These are phyloP conservation scores for Eumerus sabulonum DNA, from an alignment of 2,888 invertebrate species.

Conservation along the genomic window DNA sequence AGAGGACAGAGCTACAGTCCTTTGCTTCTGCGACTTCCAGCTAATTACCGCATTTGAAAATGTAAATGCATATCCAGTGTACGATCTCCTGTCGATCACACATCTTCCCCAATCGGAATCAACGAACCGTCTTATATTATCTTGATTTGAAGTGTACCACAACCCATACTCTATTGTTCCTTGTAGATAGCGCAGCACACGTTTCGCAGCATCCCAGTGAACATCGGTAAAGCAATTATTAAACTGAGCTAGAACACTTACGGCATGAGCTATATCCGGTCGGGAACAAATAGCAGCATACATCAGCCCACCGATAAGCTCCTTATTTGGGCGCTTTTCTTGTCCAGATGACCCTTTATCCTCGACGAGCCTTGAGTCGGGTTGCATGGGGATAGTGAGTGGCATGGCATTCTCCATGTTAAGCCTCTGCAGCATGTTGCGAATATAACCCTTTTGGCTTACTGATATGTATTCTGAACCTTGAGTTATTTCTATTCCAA, in stretches of 20 bases:
- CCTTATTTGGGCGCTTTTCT: slow-evolving; percentile 15
- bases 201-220: slow-evolving; percentile 23
- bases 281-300: too few species aligned
- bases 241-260: slow-evolving; percentile 8
- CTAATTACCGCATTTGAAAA: too few species aligned
- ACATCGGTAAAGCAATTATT: slow-evolving; percentile 9
- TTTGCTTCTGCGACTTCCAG: too few species aligned
- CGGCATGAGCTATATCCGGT: not conserved
- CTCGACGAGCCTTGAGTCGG: not conserved
- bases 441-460: too few species aligned
- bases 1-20: too few species aligned
- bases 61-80: too few species aligned
- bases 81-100: too few species aligned
- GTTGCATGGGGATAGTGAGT: slow-evolving; percentile 5
- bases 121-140: slow-evolving; percentile 12
- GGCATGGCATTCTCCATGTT: slow-evolving; percentile 12
- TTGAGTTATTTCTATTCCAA: slow-evolving; percentile 16
- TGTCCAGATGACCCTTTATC: slow-evolving; percentile 4
- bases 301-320: slow-evolving; percentile 5
- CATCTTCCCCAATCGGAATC: too few species aligned
- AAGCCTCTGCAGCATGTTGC: slow-evolving; percentile 16
- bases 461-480: not conserved
- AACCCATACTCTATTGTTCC: slow-evolving; percentile 8
- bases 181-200: too few species aligned
- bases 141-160: slow-evolving; percentile 5